A percentile compares a stretch with the other conserved stretches of the same genome.
Evolutionary conservation across 1,140 invertebrate genomes (phyloP).

Genomic region (Ceratina japonica): DNA sequence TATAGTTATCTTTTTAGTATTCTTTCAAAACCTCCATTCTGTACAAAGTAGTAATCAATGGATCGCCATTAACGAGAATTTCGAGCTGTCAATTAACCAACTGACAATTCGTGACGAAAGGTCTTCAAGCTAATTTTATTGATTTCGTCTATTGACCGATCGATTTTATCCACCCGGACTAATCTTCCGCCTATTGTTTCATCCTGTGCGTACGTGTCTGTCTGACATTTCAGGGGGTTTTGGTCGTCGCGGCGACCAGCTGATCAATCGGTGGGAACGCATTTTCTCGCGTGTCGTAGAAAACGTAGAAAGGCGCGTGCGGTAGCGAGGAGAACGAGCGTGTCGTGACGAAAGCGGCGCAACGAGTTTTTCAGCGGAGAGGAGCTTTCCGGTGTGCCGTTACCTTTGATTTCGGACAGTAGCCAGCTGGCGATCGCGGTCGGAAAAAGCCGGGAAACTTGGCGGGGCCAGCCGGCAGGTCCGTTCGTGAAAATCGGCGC

Average conservation of each 20-base stretch:
- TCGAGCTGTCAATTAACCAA: no score
- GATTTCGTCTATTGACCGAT: neutral
- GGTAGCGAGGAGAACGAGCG: conserved; percentile 19
- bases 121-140: neutral
- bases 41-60: no score
- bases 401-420: conserved; percentile 34
- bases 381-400: conserved; percentile 19
- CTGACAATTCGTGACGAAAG: no score
- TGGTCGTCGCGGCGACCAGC: conserved; percentile 32
- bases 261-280: conserved; percentile 40
- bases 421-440: neutral
- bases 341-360: conserved; percentile 24
- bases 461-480: no score
- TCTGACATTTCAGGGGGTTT: conserved; percentile 24
- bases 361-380: conserved; percentile 34
- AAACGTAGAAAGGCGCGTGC: conserved; percentile 17
- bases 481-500: neutral
- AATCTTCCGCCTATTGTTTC: conserved; percentile 38
- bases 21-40: no score
- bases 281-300: conserved; percentile 39
- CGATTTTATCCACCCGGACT: neutral
- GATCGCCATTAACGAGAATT: no score
- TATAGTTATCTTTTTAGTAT: no score
- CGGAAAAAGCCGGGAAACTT: neutral
- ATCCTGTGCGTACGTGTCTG: neutral